These are phyloP conservation scores for Colinus virginianus DNA, from an alignment of 2,113 vertebrate genomes.

Conservation along the genomic window DNA sequence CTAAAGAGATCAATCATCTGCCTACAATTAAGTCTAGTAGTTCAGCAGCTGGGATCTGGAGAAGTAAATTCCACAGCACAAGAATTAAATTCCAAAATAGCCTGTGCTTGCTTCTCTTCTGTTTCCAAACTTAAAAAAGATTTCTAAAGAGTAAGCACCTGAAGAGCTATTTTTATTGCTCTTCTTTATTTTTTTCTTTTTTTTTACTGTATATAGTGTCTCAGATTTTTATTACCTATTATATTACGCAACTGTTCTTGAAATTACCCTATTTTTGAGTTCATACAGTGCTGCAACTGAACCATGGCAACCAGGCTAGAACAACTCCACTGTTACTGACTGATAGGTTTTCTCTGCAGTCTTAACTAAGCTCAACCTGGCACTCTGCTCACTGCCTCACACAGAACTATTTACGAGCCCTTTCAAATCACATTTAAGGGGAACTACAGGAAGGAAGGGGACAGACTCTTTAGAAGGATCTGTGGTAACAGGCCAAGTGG, in stretches of 20 bases:
- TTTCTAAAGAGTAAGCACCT: neutral
- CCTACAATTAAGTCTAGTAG: neutral
- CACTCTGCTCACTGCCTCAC: neutral
- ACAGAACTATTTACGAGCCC: neutral
- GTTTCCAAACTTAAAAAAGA: neutral
- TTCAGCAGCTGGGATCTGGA: neutral
- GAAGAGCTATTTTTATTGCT: neutral
- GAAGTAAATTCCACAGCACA: neutral
- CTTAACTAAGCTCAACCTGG: neutral
- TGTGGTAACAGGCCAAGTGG: too few relatives aligned
- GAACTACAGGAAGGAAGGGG: too few relatives aligned
- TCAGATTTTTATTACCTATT: neutral
- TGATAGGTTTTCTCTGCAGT: neutral
- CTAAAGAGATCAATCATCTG: neutral
- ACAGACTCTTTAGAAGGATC: too few relatives aligned
- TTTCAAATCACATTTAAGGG: neutral
- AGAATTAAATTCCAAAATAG: neutral
- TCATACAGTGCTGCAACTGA: neutral
- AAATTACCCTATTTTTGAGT: neutral
- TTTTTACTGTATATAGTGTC: neutral
- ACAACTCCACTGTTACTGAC: neutral
- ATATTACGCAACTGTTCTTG: neutral
- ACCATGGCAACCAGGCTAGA: neutral
- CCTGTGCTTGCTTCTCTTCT: neutral
- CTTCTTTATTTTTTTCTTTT: too few relatives aligned